Evolutionary conservation across 2,113 vertebrate species (phyloP), one percentile per base, ranked within the genome.

Genomic region (Plectropomus leopardus): DNA sequence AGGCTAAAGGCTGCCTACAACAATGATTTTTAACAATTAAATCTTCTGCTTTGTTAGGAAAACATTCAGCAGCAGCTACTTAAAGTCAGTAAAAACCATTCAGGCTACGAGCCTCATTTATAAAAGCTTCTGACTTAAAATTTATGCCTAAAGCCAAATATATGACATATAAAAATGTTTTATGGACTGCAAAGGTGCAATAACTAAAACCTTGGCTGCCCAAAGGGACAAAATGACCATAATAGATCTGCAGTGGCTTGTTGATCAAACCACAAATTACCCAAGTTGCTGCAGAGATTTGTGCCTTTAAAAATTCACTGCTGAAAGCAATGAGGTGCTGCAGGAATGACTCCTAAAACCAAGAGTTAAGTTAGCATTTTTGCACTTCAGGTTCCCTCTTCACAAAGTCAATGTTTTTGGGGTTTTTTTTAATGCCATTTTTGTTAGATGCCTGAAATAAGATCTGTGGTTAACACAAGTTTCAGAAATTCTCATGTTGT

Each of bases 31-130:
- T 75, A 85, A 75, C 74, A 83, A 88, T 75, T 68, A 76, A 53
- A 78, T 90, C 59, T 71, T 51, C 36, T 76, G 67, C 76, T 88
- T 86, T 77, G 63, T 80, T 30, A 63, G 63, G 60, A 78, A 87
- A 89, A 85, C 61, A 70, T 64, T 80, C 55, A 76, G 60, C 19
- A 65, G 51, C 47, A 66, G 58, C 71, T 78, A 36, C 11, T 89
- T 60, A 13, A 71, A 78, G 34, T 58, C 42, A 70, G 54, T 51
- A 19, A 72, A 64, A 71, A 2, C 21, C 30, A 24, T 28, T 61
- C 72, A 36, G 61, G 50, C 16, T 54, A 24, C 15, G 76, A 17
- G 72, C 51, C 51, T 47, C 66, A 73, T 77, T 89, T 67, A 81
- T 72, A 82, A 88, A 86, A 77, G 54, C 65, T 21, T 78, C 45